Base-by-base conservation (phyloP, 2,113 vertebrate species). In the Pandion haliaetus region DNA sequence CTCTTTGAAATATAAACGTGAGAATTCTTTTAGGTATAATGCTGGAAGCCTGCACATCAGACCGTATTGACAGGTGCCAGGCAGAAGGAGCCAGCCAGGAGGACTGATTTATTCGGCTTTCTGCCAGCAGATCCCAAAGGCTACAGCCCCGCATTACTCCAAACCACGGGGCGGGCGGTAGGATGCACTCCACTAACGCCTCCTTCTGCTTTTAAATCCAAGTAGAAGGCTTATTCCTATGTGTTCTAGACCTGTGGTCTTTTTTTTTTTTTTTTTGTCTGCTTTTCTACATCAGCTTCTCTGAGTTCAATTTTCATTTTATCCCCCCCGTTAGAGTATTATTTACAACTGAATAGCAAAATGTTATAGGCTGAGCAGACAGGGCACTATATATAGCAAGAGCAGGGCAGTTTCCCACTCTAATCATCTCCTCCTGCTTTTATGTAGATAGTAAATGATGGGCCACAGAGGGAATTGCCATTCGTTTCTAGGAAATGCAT, bases 1-100 rank as follows among this genome's bases (percentile, higher is more conserved):
- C 78, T 93, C 90, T 93, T 65, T 91, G 90, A 93, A 96, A 94
- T 82, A 82, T 42, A 88, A 85, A 93, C 88, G 92, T 92, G 90
- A 96, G 90, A 95, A 94, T 93, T 85, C 93, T 82, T 96, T 76
- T 72, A 94, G 96, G 85, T 93, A 34, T 45, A 77, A 66, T 1
- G 11, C 90, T 93, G 78, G 74, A 86, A 96, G 85, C 50, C 85
- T 82, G 82, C 90, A 54, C 0, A 0, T 61, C 78, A 91, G 96
- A 79, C 16, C 6, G 0, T 42, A 67, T 2, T 87, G 92, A 57
- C 82, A 93, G 93, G 90, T 91, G 87, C 74, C 84, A 87, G 79
- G 77, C 70, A 93, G 81, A 79, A 91, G 84, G 34, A 96, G 73
- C 47, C 70, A 88, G 81, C 45, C 89, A 88, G 81, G 13, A 81